Evolutionary conservation across 1,140 invertebrate genomes (phyloP), one percentile per base, ranked within the genome.

Genomic region (Agrilus planipennis): DNA sequence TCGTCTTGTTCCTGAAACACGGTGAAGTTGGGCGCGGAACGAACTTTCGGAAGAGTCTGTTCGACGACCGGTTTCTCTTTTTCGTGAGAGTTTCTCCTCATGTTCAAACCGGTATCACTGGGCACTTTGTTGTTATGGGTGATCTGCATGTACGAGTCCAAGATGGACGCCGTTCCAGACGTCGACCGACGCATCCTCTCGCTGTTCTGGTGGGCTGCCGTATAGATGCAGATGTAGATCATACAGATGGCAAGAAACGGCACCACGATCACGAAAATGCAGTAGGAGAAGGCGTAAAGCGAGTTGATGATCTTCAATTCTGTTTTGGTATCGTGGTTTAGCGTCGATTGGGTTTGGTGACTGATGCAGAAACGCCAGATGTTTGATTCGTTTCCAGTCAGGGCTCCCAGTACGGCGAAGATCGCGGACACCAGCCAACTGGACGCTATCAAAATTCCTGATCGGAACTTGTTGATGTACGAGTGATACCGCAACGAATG

Each of bases 401-500:
- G n/a, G 16, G 49, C 55, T 16, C 52, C 54, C 15, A 61, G 25
- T 0, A 73, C 48, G 0, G 69, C 71, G 21, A 81, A 76, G 0
- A 67, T 39, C 1, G 68, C 61, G 1, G 81, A 73, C 1, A 77
- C 58, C 5, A 74, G 46, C 86, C 85, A 81, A 7, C 73, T 70
- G 10, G 69, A 61, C 6, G 73, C 64, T 37, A 89, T 82, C 9
- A 88, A 65, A 0, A 79, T 58, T 2, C 71, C 75, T 0, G 80
- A 81, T 29, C 78, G 76, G 7, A 76, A 63, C 50, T 83, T 77
- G 50, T 85, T 76, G 41, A 91, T 72, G 20, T 79, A 73, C 11
- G 76, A 75, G 45, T 84, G 79, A 58, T 90, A 89, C n/a, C 83
- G 75, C 16, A 90, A 66, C 0, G 87, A 87, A 57, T 86, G 82